A percentile compares a stretch with the other conserved stretches of the same genome.
Evolutionary conservation across 1,140 invertebrate genomes (phyloP).

Genomic region (Formica exsecta): DNA sequence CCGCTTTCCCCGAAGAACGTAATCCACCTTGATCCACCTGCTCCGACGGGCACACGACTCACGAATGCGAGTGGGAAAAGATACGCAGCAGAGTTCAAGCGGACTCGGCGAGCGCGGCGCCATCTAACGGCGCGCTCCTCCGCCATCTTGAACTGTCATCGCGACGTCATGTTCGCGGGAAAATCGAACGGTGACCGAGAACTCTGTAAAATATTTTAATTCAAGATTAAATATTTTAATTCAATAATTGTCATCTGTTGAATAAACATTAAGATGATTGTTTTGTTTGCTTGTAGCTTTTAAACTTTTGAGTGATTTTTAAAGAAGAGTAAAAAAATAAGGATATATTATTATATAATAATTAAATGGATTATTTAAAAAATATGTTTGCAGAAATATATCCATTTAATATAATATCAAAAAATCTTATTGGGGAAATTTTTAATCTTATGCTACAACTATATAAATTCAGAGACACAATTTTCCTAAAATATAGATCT

Average conservation of each 20-base stretch:
- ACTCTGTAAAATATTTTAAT: conserved; percentile 1
- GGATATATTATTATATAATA: background rate
- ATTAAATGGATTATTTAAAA: no score
- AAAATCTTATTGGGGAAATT: background rate
- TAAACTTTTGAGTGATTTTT: background rate
- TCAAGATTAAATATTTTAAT: background rate
- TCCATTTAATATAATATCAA: no score
- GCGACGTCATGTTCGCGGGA: conserved; percentile 5
- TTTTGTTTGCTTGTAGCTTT: background rate
- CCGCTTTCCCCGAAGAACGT: conserved; percentile 71
- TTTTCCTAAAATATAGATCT: background rate
- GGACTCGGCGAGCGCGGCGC: conserved; percentile 23
- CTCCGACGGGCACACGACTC: conserved; percentile 70
- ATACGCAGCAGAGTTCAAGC: conserved; percentile 64
- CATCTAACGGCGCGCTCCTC: conserved; percentile 21
- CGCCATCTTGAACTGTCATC: conserved; percentile 37
- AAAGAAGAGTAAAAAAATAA: background rate
- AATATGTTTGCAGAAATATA: no score
- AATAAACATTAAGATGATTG: background rate
- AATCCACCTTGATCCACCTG: conserved; percentile 78
- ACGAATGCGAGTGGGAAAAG: conserved; percentile 73
- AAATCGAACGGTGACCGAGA: background rate
- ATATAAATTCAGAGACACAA: background rate
- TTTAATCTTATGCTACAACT: background rate
- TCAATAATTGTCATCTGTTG: background rate